A percentile compares a stretch with the other conserved stretches of the same genome.
These are phyloP conservation scores for Acrossocheilus wenchowensis DNA, from an alignment of 2,797 vertebrate species.

Conservation along the genomic window DNA sequence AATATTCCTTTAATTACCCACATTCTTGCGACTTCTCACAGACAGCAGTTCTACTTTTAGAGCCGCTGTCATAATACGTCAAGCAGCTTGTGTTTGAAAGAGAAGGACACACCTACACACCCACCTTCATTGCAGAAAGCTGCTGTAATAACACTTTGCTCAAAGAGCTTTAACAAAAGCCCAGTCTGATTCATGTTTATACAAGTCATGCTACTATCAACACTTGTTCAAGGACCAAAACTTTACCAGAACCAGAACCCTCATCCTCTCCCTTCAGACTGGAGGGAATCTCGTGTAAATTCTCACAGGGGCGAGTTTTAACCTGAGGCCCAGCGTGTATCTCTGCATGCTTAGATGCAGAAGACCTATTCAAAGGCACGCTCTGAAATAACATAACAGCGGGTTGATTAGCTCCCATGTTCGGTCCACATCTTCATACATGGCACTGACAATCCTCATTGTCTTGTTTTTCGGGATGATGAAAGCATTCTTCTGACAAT, in stretches of 20 bases:
- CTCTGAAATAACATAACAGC: slow-evolving; percentile 61
- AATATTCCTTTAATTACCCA: slow-evolving; percentile 20
- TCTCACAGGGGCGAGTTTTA: background rate
- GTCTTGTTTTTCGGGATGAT: slow-evolving; percentile 74
- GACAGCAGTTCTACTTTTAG: background rate
- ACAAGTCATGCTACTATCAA: slow-evolving; percentile 28
- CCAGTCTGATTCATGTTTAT: slow-evolving; percentile 22
- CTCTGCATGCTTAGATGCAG: slow-evolving; percentile 13
- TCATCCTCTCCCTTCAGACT: background rate
- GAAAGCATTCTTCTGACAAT: slow-evolving; percentile 82
- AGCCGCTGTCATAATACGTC: slow-evolving; percentile 13
- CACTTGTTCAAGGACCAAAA: background rate
- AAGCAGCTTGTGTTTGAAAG: slow-evolving; percentile 29
- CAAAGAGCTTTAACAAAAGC: slow-evolving; percentile 29
- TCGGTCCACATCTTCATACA: slow-evolving; percentile 55
- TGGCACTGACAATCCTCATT: slow-evolving; percentile 64
- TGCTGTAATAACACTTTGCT: slow-evolving; percentile 35
- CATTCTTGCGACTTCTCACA: slow-evolving; percentile 10
- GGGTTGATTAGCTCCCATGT: slow-evolving; percentile 65
- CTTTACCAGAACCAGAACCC: slow-evolving; percentile 19
- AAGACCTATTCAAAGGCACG: slow-evolving; percentile 38
- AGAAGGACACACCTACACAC: slow-evolving; percentile 19
- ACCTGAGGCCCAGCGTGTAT: slow-evolving; percentile 10
- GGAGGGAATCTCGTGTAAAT: background rate
- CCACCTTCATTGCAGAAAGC: slow-evolving; percentile 14